A percentile compares a stretch with the other conserved stretches of the same genome.
Conservation (phyloP, 2,888 invertebrate genomes). For the Drosophila merina region DNA sequence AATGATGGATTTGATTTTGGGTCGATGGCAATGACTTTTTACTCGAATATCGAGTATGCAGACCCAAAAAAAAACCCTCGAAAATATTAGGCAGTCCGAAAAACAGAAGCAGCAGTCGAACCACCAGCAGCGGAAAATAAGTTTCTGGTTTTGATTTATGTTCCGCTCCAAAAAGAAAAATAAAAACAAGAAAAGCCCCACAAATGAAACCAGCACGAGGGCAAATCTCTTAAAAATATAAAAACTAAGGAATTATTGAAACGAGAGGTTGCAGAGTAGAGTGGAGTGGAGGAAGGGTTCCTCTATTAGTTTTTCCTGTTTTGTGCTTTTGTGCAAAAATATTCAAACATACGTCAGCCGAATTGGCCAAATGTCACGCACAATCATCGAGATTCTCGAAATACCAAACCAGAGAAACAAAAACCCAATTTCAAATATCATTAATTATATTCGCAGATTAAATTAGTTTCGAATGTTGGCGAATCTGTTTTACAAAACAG, state of each 20-base stretch:
- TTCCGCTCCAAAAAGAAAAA: constrained; percentile 34
- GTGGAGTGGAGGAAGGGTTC: constrained; percentile 2
- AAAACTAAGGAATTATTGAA: constrained; percentile 30
- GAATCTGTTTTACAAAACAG: constrained; percentile 35
- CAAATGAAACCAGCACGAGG: constrained; percentile 42
- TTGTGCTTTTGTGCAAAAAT: not conserved
- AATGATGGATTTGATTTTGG: constrained; percentile 37
- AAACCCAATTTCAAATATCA: constrained; percentile 43
- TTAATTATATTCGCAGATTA: constrained; percentile 44
- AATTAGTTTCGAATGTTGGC: constrained; percentile 36
- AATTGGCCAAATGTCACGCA: constrained; percentile 73
- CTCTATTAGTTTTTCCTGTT: not conserved
- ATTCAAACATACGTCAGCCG: constrained; percentile 15
- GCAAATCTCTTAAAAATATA: constrained; percentile 28
- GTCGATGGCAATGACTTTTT: constrained; percentile 34
- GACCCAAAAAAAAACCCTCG: constrained; percentile 12
- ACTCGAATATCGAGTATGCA: constrained; percentile 1
- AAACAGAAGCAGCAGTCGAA: not conserved
- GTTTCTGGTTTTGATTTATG: constrained; percentile 51
- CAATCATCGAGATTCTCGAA: constrained; percentile 11
- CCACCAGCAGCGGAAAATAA: constrained; percentile 19
- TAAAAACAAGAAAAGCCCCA: constrained; percentile 1
- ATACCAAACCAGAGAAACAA: constrained; percentile 17
- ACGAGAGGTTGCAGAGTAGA: constrained; percentile 2
- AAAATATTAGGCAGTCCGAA: constrained; percentile 27